Evolutionary conservation across 2,797 vertebrate genomes (phyloP).

Genomic region (Pipistrellus nathusii): DNA sequence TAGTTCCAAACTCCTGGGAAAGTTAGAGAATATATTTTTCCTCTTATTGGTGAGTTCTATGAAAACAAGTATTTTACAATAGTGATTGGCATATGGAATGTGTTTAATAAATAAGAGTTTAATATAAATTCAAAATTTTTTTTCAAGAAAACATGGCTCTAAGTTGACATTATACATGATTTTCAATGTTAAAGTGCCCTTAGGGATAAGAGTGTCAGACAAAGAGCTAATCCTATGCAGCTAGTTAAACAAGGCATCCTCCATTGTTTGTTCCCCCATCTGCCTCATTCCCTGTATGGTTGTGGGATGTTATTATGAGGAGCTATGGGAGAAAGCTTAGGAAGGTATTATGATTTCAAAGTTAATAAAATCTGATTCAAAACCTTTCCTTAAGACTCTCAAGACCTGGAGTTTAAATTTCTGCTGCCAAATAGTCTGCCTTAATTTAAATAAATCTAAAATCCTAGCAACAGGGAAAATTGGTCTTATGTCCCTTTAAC

Average conservation of each 20-base stretch:
- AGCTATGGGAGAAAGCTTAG: background rate
- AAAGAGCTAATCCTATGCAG: background rate
- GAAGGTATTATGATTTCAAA: background rate
- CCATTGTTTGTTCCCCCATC: background rate
- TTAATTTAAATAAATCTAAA: conserved; percentile 29
- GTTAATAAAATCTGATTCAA: conserved; percentile 1
- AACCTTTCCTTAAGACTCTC: background rate
- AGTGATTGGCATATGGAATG: background rate
- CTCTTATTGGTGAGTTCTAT: background rate
- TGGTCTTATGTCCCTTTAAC: background rate
- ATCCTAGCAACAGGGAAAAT: background rate
- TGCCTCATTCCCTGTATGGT: background rate
- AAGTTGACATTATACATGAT: background rate
- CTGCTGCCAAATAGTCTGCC: background rate
- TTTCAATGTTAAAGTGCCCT: background rate
- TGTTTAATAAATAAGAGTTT: background rate
- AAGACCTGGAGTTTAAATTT: background rate
- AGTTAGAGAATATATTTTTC: background rate
- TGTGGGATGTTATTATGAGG: background rate
- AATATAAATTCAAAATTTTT: background rate
- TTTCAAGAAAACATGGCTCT: background rate
- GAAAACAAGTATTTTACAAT: background rate
- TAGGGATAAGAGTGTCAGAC: background rate
- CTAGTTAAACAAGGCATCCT: background rate
- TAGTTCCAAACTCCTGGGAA: background rate